These are phyloP conservation scores for Hydropsyche tenuis DNA, from an alignment of 1,140 invertebrate species.

Conservation along the genomic window DNA sequence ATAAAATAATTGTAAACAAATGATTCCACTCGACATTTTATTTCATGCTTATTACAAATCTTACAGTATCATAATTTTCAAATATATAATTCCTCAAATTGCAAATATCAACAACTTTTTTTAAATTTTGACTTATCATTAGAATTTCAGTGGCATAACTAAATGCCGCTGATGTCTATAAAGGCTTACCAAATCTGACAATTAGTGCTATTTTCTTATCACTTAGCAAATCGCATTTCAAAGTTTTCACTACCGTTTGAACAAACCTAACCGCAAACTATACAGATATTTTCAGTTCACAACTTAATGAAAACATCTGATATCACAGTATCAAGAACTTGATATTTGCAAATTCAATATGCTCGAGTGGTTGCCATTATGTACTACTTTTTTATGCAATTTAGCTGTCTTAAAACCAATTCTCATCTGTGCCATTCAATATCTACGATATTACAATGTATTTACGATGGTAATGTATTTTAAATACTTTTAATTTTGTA, in stretches of 20 bases:
- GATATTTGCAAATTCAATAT: constrained; percentile 18
- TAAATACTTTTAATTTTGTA: too few species aligned
- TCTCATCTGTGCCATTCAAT: too few species aligned
- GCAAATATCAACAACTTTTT: constrained; percentile 35
- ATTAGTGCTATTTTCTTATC: constrained; percentile 9
- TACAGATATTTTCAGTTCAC: constrained; percentile 30
- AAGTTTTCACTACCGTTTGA: not conserved
- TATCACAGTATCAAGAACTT: constrained; percentile 39
- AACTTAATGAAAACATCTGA: constrained; percentile 20
- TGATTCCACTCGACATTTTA: not conserved
- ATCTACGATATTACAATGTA: too few species aligned
- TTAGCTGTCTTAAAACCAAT: too few species aligned
- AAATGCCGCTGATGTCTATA: not conserved
- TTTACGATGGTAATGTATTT: too few species aligned
- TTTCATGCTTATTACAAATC: not conserved
- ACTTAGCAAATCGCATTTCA: not conserved
- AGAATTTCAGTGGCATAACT: not conserved
- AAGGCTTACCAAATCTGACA: constrained; percentile 14
- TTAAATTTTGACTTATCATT: constrained; percentile 23
- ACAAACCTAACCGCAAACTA: constrained; percentile 16
- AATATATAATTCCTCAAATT: constrained; percentile 30
- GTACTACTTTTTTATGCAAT: not conserved
- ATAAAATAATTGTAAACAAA: not conserved
- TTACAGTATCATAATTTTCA: constrained; percentile 13
- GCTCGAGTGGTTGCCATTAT: not conserved